Base-by-base conservation (phyloP, 2,888 invertebrate species). In the Lochmaea capreae region DNA sequence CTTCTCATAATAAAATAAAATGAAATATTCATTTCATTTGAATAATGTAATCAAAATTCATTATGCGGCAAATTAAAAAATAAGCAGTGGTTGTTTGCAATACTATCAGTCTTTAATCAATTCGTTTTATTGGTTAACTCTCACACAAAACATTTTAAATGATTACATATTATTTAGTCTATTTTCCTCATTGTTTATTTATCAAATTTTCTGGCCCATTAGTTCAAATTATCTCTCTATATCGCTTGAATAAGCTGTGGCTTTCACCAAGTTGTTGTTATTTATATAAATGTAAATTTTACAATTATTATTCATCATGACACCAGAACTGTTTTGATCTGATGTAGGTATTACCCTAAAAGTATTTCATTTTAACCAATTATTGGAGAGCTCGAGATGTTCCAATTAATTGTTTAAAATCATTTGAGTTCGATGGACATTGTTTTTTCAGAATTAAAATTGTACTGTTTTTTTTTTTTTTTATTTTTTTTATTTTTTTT, bases 161-260 rank as follows among this genome's bases (percentile, higher is more conserved):
- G 54, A 69, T 75, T 76, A 71, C 68, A 68, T 65, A 66, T 66
- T 14, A 72, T 78, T 77, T 74, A 71, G 75, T 72, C 67, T 76
- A 70, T 71, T 79, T 78, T 76, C 74, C 74, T 71, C 72, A 63
- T 76, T 71, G 72, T 76, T 77, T 77, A 74, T 78, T 78, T 78
- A 79, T 79, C 76, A 77, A 71, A 79, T 80, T 80, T 79, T 72
- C 71, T 74, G 79, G 79, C 78, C 78, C 79, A 75, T 76, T 79
- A 75, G 58, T 58, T 73, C 39, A 70, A 72, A 67, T 65, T 69
- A 70, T 49, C 61, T 71, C 70, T 63, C 54, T 73, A 71, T 65
- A 62, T 71, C 76, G 72, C 68, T 75, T 72, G 73, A 75, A 73
- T 67, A 74, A 67, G 69, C 63, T 65, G 61, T 69, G 74, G 72